These are phyloP conservation scores for Myotis daubentonii DNA, from an alignment of 2,797 vertebrate species.

Conservation along the genomic window DNA sequence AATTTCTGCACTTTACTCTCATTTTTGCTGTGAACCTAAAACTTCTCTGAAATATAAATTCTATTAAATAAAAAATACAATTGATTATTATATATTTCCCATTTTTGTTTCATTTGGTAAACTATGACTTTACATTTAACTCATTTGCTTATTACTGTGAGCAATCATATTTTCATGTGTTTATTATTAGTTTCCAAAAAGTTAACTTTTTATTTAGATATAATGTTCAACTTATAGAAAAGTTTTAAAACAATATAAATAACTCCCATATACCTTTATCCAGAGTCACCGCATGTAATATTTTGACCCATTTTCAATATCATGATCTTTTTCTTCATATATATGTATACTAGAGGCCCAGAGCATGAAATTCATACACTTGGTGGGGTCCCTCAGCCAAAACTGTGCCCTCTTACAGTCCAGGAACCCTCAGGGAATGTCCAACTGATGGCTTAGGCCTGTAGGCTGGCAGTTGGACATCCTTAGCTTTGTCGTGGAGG, in stretches of 20 bases:
- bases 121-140: not conserved
- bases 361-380: too few relatives aligned
- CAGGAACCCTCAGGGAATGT: too few relatives aligned
- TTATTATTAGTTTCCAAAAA: not conserved
- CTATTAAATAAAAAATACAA: not conserved
- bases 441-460: too few relatives aligned
- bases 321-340: not conserved
- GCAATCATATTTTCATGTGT: not conserved
- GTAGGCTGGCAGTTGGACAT: too few relatives aligned
- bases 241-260: not conserved
- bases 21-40: not conserved
- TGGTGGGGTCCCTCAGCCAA: too few relatives aligned
- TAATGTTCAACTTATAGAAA: not conserved
- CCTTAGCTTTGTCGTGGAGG: too few relatives aligned
- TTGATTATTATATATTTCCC: not conserved
- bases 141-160: not conserved
- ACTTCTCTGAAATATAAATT: not conserved
- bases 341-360: too few relatives aligned
- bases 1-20: not conserved
- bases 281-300: not conserved
- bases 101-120: not conserved
- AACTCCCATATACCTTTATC: not conserved
- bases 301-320: not conserved
- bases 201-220: not conserved
- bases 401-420: too few relatives aligned